Conservation (phyloP, 2,797 vertebrate genomes). For the Argentina silus region DNA sequence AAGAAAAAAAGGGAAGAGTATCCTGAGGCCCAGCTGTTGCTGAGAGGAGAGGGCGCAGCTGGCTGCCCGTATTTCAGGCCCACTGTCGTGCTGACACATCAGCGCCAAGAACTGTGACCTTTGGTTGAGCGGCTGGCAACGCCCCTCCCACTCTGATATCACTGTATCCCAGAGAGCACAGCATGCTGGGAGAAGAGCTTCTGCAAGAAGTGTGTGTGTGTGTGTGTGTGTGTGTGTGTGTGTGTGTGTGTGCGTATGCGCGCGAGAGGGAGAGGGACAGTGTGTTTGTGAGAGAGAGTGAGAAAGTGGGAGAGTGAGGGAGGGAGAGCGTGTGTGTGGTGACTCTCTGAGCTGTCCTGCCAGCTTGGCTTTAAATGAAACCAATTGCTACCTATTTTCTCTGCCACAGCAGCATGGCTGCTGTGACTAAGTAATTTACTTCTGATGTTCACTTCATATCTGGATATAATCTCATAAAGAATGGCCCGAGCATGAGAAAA, state of each 20-base stretch:
- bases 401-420: conserved; percentile 12
- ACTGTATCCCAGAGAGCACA: conserved; percentile 22
- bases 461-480: conserved; percentile 19
- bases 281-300: conserved; percentile 12
- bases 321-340: neutral
- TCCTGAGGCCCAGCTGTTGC: conserved; percentile 66
- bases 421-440: conserved; percentile 43
- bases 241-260: conserved; percentile 5
- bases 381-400: neutral
- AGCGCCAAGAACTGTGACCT: conserved; percentile 72
- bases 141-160: conserved; percentile 39
- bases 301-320: neutral
- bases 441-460: conserved; percentile 41
- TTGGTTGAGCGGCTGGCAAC: conserved; percentile 49
- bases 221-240: neutral
- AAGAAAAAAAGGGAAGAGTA: conserved; percentile 64
- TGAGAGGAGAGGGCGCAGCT: neutral
- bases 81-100: conserved; percentile 70
- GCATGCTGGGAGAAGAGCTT: neutral
- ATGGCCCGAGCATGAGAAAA: conserved; percentile 17
- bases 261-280: conserved; percentile 1
- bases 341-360: neutral
- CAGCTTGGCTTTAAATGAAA: conserved; percentile 6
- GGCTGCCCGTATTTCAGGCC: conserved; percentile 67
- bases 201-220: neutral